A percentile compares a stretch with the other conserved stretches of the same genome.
These are phyloP conservation scores for Epicampocera succincta DNA, from an alignment of 2,888 invertebrate species.

Conservation along the genomic window DNA sequence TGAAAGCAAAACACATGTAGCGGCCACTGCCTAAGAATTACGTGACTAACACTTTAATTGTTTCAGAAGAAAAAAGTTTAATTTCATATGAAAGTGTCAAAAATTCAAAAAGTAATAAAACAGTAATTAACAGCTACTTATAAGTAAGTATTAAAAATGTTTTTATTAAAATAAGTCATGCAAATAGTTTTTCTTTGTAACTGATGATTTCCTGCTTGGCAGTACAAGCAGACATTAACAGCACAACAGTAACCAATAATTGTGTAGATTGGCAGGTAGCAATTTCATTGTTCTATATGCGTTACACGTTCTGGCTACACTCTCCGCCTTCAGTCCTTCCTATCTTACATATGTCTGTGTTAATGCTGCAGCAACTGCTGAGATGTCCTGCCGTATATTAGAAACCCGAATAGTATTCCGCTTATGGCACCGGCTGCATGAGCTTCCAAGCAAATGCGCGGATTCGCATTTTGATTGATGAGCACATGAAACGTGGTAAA, in stretches of 20 bases:
- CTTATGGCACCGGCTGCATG: conserved; percentile 87
- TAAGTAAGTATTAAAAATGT: conserved; percentile 22
- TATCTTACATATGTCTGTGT: too few species aligned
- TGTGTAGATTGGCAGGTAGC: background rate
- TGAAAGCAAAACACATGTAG: conserved; percentile 44
- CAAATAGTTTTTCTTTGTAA: conserved; percentile 39
- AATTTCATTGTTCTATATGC: conserved; percentile 22
- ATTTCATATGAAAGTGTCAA: conserved; percentile 55
- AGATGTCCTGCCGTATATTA: conserved; percentile 42
- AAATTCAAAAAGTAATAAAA: conserved; percentile 28
- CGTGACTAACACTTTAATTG: conserved; percentile 56
- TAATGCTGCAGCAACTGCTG: background rate
- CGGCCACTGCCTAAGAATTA: conserved; percentile 40
- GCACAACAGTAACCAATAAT: conserved; percentile 35
- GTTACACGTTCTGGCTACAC: conserved; percentile 36
- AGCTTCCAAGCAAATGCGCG: conserved; percentile 87
- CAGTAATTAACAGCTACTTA: conserved; percentile 10
- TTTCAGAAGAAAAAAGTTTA: background rate
- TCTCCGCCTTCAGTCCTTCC: background rate
- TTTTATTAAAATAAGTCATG: conserved; percentile 20
- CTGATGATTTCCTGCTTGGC: conserved; percentile 39
- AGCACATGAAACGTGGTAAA: conserved; percentile 82
- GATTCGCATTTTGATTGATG: conserved; percentile 80
- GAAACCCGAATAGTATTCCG: conserved; percentile 82
- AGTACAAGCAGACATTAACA: conserved; percentile 35